phyloP scores from a whole-genome alignment of 2,113 vertebrate species.

The Gadus chalcogrammus region DNA sequence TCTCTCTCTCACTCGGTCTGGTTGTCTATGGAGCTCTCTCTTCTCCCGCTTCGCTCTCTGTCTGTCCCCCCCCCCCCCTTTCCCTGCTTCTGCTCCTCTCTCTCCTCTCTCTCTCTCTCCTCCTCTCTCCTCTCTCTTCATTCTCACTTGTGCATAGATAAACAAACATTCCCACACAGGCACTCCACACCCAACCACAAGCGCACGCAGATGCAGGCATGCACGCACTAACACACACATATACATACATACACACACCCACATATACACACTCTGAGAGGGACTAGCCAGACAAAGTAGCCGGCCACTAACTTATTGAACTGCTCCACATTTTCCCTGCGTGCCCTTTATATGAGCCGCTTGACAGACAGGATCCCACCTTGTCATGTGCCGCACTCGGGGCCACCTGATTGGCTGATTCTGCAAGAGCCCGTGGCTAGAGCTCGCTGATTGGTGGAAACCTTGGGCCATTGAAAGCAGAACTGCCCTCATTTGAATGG shows the following conservation, averaged over 20 bases:
- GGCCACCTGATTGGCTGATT: conserved; percentile 76
- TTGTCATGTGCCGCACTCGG: conserved; percentile 79
- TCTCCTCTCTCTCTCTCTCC: neutral
- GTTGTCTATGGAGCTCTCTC: no score
- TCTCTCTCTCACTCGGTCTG: no score
- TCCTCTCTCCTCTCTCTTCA: neutral
- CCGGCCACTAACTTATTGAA: conserved; percentile 75
- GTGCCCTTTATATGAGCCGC: conserved; percentile 92
- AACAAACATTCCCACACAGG: neutral
- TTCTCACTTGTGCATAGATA: neutral
- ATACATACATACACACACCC: conserved; percentile 18
- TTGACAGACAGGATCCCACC: conserved; percentile 88
- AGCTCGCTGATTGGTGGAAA: conserved; percentile 77
- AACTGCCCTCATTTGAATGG: conserved; percentile 15
- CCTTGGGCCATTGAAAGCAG: conserved; percentile 80
- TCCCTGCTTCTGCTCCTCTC: neutral
- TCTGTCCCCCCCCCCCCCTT: no score
- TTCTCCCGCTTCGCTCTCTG: no score
- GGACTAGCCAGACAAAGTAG: conserved; percentile 1
- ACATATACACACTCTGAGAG: conserved; percentile 14
- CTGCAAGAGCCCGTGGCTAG: conserved; percentile 62
- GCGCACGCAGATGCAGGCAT: neutral
- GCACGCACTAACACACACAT: neutral
- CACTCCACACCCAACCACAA: neutral
- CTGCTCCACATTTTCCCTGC: conserved; percentile 81